Evolutionary conservation across 2,888 invertebrate species (phyloP), one percentile per base, ranked within the genome.

Genomic region (Sarcophaga subvicina): DNA sequence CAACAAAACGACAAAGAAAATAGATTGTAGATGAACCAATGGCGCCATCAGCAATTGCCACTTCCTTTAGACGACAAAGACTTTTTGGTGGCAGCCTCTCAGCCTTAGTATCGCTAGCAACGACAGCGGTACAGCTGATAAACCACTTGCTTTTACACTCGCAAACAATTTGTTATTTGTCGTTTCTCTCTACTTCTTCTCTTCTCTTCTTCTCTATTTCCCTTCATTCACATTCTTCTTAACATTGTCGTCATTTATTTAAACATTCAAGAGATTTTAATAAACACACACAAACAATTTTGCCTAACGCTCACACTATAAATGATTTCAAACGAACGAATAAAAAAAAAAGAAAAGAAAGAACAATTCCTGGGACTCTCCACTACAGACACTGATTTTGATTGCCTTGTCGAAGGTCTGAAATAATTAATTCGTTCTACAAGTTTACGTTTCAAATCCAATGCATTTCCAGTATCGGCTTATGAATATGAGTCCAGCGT

Each of bases 11-110:
- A 89, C 88, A 88, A 90, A 88, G 89, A 91, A 84, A 88, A 88
- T 91, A 91, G 90, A 92, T 91, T 91, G 89, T 84, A 89, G 89
- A 89, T 90, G 77, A 83, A 77, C 78, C 89, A 89, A 89, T 90
- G 90, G 90, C 89, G 89, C 89, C 89, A 89, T 69, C 63, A 87
- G 88, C 88, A 82, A 88, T 88, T 89, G 86, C 85, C 88, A 87
- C 88, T 87, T 80, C 85, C 83, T 86, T 71, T 80, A 25, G 72
- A 83, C 22, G 62, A 25, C 62, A 73, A 70, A 66, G 17, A 20
- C 64, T 60, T 20, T 11, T 60, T 60, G 45, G 37, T 70, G 70
- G 75, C 71, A 80, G 14, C 54, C 4, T 54, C 17, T 54, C 17
- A 54, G 54, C 54, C 12, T 54, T 17, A 54, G 54, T 14, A 17